Base-by-base conservation (phyloP, 2,797 vertebrate genomes). In the Spatula clypeata region DNA sequence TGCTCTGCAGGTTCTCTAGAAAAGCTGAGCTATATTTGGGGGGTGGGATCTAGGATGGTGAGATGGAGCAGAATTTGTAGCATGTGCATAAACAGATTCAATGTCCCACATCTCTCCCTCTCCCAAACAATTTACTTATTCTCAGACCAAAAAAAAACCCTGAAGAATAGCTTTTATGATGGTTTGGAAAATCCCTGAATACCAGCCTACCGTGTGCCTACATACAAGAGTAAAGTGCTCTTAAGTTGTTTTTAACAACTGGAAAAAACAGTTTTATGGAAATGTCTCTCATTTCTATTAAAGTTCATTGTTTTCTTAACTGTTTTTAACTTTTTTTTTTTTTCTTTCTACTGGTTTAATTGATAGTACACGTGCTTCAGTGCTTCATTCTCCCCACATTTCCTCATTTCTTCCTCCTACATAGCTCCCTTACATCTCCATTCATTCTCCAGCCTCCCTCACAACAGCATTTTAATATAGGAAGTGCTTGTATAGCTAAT, bases 391-490 rank as follows among this genome's bases (percentile, higher is more conserved):
- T 87, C 18, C 58, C 53, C 45, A 89, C 24, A 16, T 88, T 88
- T 93, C 62, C 51, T 77, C 24, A 13, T 88, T 88, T 93, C 51
- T 45, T 77, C 61, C 76, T 92, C 91, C 81, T 38, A 83, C 82
- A 71, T 7, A 69, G 70, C 13, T 88, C 90, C 77, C 57, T 84
- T 84, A 36, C 67, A 94, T 88, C 64, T 86, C 72, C 70, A 75
- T 61, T 54, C 58, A 74, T 91, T 93, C 74, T 57, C 40, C 73
- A 83, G 72, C 65, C 82, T 73, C 65, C 57, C 57, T 79, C 64
- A 86, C 23, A 96, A 57, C 45, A 82, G 53, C 45, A 74, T 87
- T 95, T 93, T 88, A 88, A 86, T n/a, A 81, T 12, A 84, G 79
- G 47, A 92, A 91, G 49, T 69, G 44, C 29, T 80, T 74, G 53